Conservation (phyloP, 2,113 vertebrate species). For the Lasiurus borealis region DNA sequence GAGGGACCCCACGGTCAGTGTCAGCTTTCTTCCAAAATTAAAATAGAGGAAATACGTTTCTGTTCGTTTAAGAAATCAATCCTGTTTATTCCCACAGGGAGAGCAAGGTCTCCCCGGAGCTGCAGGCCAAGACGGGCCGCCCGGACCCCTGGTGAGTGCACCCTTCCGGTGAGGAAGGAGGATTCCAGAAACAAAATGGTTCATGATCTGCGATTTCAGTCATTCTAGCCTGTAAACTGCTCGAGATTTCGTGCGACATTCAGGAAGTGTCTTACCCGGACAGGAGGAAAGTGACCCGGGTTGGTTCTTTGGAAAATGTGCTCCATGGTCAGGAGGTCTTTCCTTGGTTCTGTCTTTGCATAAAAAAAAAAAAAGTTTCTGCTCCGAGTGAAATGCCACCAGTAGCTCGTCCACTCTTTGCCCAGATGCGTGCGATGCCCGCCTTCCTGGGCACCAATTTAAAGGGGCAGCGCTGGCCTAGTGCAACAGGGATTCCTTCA, state of each 20-base stretch:
- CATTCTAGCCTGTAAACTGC: neutral
- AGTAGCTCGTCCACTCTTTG: neutral
- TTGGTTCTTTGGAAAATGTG: constrained; percentile 16
- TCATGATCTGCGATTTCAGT: neutral
- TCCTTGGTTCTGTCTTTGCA: neutral
- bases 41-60: neutral
- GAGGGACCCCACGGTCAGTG: neutral
- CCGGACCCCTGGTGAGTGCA: constrained; percentile 94
- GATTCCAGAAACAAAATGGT: neutral
- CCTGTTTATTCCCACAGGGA: constrained; percentile 87
- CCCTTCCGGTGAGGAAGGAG: constrained; percentile 39
- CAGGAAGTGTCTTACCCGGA: neutral
- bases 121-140: constrained; percentile 96
- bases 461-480: neutral
- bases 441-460: constrained; percentile 43
- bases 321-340: neutral
- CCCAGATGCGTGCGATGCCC: neutral
- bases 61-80: neutral
- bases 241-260: neutral
- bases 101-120: constrained; percentile 98
- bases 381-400: no score
- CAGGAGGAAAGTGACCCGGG: neutral
- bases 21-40: neutral
- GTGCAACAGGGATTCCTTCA: neutral
- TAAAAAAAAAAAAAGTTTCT: no score